phyloP scores from a whole-genome alignment of 2,113 vertebrate genomes.

The Amphiprion ocellaris region DNA sequence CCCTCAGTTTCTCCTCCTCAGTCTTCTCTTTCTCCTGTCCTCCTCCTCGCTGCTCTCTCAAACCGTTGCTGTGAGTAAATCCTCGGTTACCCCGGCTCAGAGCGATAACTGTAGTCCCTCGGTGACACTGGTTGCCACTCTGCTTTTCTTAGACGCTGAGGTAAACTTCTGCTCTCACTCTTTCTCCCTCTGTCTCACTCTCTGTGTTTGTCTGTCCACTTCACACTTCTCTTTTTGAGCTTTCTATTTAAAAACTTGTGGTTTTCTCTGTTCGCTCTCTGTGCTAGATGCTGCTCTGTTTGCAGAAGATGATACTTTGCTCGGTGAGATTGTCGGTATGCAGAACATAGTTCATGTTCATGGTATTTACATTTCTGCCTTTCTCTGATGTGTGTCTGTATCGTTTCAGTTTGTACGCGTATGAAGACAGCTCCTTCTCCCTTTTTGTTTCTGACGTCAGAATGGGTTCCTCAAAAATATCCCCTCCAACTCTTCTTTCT shows the following conservation, averaged over 20 bases:
- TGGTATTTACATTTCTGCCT: slow-evolving; percentile 13
- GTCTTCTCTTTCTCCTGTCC: slow-evolving; percentile 8
- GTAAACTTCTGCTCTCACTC: slow-evolving; percentile 58
- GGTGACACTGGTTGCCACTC: slow-evolving; percentile 34
- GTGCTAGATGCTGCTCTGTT: slow-evolving; percentile 1
- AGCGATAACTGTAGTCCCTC: slow-evolving; percentile 19
- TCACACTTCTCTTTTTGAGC: slow-evolving; percentile 80
- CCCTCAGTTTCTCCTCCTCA: background rate
- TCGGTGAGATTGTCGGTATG: background rate
- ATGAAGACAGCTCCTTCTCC: slow-evolving; percentile 36
- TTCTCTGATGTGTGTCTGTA: background rate
- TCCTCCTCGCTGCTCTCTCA: slow-evolving; percentile 12
- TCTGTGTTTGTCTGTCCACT: slow-evolving; percentile 53
- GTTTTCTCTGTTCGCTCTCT: slow-evolving; percentile 47
- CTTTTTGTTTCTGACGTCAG: slow-evolving; percentile 57
- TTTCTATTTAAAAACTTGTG: slow-evolving; percentile 70
- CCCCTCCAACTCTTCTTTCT: slow-evolving; percentile 55
- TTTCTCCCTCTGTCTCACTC: slow-evolving; percentile 26
- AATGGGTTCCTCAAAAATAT: slow-evolving; percentile 71
- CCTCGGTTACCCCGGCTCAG: slow-evolving; percentile 35
- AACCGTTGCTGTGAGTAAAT: slow-evolving; percentile 37
- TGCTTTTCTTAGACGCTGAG: slow-evolving; percentile 30
- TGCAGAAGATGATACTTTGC: background rate
- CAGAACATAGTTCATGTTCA: background rate
- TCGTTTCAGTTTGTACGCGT: background rate